A percentile compares a stretch with the other conserved stretches of the same genome.
phyloP scores from a whole-genome alignment of 2,888 invertebrate species.

The Hetaerina titia region DNA sequence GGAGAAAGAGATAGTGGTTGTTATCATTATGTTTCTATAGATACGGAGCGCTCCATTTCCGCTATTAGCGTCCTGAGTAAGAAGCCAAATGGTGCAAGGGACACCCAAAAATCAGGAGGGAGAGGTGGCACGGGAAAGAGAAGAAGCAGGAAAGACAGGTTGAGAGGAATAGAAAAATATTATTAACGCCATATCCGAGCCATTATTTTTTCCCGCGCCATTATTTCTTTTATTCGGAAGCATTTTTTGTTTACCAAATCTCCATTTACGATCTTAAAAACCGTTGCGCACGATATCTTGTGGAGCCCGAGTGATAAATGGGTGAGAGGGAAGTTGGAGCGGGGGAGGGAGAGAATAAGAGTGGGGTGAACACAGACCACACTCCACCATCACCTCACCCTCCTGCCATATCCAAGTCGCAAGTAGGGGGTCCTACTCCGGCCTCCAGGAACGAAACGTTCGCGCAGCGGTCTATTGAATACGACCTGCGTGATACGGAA shows the following conservation, averaged over 20 bases:
- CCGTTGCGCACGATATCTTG: slow-evolving; percentile 61
- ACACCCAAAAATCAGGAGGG: not conserved
- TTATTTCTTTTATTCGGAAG: slow-evolving; percentile 28
- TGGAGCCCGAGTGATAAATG: slow-evolving; percentile 58
- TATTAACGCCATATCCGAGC: slow-evolving; percentile 41
- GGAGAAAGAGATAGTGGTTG: not conserved
- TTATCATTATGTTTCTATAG: slow-evolving; percentile 17
- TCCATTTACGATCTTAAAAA: slow-evolving; percentile 58
- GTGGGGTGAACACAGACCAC: not conserved
- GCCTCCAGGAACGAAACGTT: not conserved
- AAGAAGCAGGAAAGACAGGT: not conserved
- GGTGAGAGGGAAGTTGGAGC: not conserved
- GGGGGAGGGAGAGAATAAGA: not conserved
- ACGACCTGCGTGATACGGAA: slow-evolving; percentile 61
- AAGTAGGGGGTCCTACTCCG: not conserved
- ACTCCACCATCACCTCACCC: not conserved
- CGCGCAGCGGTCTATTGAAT: slow-evolving; percentile 43
- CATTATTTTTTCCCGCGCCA: not conserved
- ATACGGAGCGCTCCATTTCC: not conserved
- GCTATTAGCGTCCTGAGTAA: slow-evolving; percentile 3
- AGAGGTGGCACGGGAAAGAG: not conserved
- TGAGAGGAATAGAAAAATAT: slow-evolving; percentile 13
- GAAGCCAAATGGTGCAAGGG: not conserved
- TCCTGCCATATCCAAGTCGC: not conserved
- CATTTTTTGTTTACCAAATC: slow-evolving; percentile 59